Conservation (phyloP, 1,140 invertebrate genomes). For the Druon quercuslanigerum region DNA sequence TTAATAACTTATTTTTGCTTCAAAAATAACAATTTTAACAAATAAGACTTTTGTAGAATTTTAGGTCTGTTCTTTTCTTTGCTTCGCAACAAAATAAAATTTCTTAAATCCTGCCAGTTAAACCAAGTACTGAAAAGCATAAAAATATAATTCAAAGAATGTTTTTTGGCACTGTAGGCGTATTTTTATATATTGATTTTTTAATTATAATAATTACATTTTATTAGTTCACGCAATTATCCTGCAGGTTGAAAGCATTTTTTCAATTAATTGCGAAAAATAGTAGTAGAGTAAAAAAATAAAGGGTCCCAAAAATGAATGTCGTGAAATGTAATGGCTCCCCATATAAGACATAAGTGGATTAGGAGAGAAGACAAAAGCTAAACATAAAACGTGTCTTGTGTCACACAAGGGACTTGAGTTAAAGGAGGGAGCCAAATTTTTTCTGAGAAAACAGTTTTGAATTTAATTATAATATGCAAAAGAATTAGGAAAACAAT, state of each 20-base stretch:
- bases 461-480: not conserved
- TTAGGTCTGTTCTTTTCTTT: too few species aligned
- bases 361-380: constrained; percentile 27
- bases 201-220: too few species aligned
- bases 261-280: not conserved
- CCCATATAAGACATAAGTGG: constrained; percentile 21
- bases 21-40: too few species aligned
- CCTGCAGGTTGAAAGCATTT: not conserved
- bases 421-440: constrained; percentile 9
- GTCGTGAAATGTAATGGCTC: not conserved
- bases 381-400: constrained; percentile 22
- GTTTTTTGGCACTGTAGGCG: too few species aligned
- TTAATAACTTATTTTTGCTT: too few species aligned
- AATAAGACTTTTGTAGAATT: too few species aligned
- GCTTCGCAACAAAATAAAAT: too few species aligned
- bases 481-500: not conserved
- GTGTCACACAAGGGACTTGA: not conserved
- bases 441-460: constrained; percentile 21
- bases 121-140: too few species aligned
- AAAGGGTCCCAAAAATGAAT: constrained; percentile 10
- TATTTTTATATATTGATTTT: too few species aligned
- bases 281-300: not conserved
- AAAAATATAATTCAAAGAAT: too few species aligned
- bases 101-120: too few species aligned
- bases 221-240: too few species aligned